Percentiles rank a stretch among this genome's conserved stretches.
Conservation (phyloP, 2,113 vertebrate genomes). For the Sturnus vulgaris region DNA sequence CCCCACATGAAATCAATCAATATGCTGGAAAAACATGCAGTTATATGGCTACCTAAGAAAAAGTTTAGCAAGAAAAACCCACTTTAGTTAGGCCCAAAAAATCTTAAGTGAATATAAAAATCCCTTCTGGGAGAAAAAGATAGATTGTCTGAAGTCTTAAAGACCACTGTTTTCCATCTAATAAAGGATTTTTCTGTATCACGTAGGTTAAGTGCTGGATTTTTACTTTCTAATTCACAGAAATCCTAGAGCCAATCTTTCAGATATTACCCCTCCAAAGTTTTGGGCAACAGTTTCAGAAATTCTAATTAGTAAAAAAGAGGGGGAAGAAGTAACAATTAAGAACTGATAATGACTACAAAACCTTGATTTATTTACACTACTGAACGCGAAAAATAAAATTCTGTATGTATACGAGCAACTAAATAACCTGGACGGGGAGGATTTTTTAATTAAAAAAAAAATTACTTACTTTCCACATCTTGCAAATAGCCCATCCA, state of each 20-base stretch:
- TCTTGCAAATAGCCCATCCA: conserved; percentile 87
- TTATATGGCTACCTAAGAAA: neutral
- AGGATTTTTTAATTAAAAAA: neutral
- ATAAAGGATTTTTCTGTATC: neutral
- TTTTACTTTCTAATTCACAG: neutral
- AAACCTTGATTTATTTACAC: neutral
- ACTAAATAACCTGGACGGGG: neutral
- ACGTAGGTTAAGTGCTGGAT: neutral
- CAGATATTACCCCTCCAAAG: neutral
- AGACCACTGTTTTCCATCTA: neutral
- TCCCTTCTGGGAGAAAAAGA: neutral
- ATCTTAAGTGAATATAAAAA: neutral
- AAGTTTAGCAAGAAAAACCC: neutral
- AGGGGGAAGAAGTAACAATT: neutral
- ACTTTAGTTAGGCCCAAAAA: neutral
- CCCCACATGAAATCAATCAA: neutral
- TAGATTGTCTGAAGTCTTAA: neutral
- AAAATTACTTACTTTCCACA: conserved; percentile 79
- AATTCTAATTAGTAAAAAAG: neutral
- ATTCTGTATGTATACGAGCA: neutral
- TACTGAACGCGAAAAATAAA: neutral
- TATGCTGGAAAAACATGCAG: neutral
- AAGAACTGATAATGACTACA: neutral
- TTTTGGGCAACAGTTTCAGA: neutral
- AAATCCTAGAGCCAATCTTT: neutral